phyloP scores from a whole-genome alignment of 2,113 vertebrate genomes.

The Meleagris gallopavo region DNA sequence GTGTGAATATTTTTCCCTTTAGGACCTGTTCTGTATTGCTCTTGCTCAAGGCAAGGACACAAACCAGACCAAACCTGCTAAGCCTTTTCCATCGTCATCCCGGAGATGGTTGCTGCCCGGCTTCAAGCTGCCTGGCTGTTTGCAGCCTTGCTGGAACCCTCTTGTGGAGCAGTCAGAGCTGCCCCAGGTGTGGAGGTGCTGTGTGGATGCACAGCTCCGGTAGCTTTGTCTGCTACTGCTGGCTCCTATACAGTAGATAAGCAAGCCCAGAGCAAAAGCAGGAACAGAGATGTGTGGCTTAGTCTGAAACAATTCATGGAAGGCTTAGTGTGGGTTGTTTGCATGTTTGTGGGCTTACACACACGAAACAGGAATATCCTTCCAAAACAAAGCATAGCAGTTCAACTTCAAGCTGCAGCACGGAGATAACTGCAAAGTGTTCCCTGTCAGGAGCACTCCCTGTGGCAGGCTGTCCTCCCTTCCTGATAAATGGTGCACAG shows the following conservation, averaged over 20 bases:
- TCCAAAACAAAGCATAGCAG: neutral
- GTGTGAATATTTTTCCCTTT: neutral
- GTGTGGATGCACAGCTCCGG: accelerated
- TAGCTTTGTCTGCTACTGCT: neutral
- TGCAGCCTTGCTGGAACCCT: neutral
- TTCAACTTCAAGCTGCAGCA: neutral
- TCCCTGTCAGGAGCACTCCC: neutral
- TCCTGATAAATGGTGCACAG: neutral
- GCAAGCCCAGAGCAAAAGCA: accelerated
- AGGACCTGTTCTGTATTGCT: neutral
- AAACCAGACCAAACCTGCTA: neutral
- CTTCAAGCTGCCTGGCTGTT: neutral
- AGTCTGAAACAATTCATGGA: neutral
- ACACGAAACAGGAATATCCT: neutral
- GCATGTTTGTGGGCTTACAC: neutral
- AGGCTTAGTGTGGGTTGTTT: accelerated
- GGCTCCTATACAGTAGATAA: neutral
- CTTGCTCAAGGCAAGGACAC: neutral
- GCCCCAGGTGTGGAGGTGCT: neutral
- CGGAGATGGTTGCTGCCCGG: neutral
- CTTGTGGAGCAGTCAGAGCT: neutral
- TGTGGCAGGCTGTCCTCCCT: neutral
- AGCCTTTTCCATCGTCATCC: neutral
- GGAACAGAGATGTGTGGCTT: neutral
- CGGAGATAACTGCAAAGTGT: neutral